A percentile compares a stretch with the other conserved stretches of the same genome.
Evolutionary conservation across 2,888 invertebrate genomes (phyloP).

Genomic region (Eueremaeus valkanovi): DNA sequence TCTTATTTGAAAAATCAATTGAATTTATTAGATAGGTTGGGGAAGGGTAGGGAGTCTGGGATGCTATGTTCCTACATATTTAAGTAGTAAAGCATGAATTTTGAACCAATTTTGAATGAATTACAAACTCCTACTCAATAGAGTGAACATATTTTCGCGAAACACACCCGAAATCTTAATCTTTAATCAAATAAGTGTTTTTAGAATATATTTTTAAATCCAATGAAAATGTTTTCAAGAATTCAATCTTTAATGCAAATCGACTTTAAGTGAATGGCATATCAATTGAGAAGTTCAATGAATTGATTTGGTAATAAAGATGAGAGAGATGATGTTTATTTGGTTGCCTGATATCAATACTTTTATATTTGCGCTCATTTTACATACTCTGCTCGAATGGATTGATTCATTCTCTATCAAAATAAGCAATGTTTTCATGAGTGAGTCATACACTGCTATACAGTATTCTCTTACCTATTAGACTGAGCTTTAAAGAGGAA

Average conservation of each 20-base stretch:
- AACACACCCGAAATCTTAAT: neutral
- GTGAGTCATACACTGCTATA: conserved; percentile 15
- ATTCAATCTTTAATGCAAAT: no score
- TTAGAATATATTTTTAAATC: no score
- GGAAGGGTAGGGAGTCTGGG: neutral
- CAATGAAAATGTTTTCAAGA: no score
- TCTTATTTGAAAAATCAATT: neutral
- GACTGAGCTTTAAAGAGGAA: conserved; percentile 14
- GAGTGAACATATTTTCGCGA: no score
- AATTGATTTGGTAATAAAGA: no score
- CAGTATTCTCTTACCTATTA: conserved; percentile 21
- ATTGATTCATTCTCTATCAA: neutral
- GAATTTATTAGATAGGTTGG: neutral
- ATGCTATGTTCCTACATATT: no score
- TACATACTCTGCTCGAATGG: neutral
- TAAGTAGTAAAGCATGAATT: no score
- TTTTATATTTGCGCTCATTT: neutral
- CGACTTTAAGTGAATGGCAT: neutral
- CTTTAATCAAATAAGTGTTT: no score
- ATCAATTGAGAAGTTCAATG: neutral
- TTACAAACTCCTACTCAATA: no score
- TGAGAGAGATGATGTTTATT: neutral
- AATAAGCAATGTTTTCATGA: conserved; percentile 15
- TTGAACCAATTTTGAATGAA: no score
- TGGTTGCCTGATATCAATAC: neutral